Conservation (phyloP, 2,888 invertebrate genomes). For the Steinernema hermaphroditum region DNA sequence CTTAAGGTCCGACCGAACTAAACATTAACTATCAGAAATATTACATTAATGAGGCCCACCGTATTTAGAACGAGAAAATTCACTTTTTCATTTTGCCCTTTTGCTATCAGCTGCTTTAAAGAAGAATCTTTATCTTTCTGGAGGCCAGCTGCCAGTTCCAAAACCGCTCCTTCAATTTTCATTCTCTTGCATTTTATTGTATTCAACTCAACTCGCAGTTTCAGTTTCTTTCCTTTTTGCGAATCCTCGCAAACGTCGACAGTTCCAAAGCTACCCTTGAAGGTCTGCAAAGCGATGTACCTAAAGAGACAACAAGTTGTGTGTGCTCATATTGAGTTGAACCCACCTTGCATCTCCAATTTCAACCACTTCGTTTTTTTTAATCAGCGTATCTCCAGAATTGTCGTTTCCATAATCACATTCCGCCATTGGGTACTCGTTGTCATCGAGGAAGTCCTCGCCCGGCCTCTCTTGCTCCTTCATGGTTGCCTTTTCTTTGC, state of each 20-base stretch:
- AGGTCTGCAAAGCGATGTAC: not conserved
- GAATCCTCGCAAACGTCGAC: not conserved
- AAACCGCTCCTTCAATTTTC: not conserved
- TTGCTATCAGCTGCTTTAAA: not conserved
- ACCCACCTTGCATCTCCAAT: not conserved
- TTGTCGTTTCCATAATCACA: slow-evolving; percentile 6
- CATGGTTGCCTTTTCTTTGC: not conserved
- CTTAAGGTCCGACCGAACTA: not conserved
- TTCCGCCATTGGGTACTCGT: slow-evolving; percentile 8
- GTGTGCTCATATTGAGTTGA: not conserved
- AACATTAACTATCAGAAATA: not conserved
- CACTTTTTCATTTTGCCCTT: not conserved
- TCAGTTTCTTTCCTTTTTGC: not conserved
- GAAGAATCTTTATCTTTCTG: not conserved
- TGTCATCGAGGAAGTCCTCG: not conserved
- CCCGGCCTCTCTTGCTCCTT: not conserved
- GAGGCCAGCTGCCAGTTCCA: not conserved
- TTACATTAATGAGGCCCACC: not conserved
- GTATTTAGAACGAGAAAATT: not conserved
- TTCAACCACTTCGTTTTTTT: not conserved
- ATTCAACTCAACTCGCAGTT: not conserved
- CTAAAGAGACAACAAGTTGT: not conserved
- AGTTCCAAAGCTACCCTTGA: not conserved
- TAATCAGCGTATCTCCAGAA: not conserved
- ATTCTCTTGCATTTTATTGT: not conserved